Base-by-base conservation (phyloP, 2,797 vertebrate species). In the Setipinna tenuifilis region DNA sequence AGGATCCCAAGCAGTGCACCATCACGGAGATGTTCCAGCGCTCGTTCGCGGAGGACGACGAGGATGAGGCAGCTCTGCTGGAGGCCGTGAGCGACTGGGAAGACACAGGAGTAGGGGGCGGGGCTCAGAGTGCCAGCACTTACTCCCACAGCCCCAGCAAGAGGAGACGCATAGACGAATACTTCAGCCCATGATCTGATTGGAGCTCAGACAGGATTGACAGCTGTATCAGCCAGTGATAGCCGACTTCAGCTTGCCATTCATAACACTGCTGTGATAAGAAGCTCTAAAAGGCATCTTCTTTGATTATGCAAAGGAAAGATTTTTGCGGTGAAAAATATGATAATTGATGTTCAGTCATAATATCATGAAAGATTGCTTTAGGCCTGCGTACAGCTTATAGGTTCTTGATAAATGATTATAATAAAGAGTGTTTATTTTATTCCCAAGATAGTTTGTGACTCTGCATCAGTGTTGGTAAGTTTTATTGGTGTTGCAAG, bases 21-120 rank as follows among this genome's bases (percentile, higher is more conserved):
- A 98, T 99, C 88, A 96, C 95, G 0, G 96, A 98, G 89, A 96
- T 99, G 89, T 98, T 99, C 92, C 96, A 98, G 94, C 96, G 94
- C 86, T 97, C 97, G 0, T 98, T 98, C 81, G 94, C 93, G 14
- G 95, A 94, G 1, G 93, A 92, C 0, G 91, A 96, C 0, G 44
- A 86, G 31, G 96, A 97, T 14, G 95, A 97, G 81, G 90, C 86
- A 19, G 21, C 93, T 25, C 89, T 98, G 48, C 87, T 96, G 86
- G 96, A 97, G 88, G 96, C 95, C n/a, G 93, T 90, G 6, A 92
- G 95, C 25, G 92, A 95, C 68, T 97, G 95, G 93, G 94, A 95
- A 21, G 92, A 94, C 85, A 86, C 88, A 14, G 50, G 50, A 3
- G 91, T 85, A 85, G 88, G 85, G 84, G 57, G 14, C 10, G 88